phyloP scores from a whole-genome alignment of 2,888 invertebrate species.

The Rosalia funebris region DNA sequence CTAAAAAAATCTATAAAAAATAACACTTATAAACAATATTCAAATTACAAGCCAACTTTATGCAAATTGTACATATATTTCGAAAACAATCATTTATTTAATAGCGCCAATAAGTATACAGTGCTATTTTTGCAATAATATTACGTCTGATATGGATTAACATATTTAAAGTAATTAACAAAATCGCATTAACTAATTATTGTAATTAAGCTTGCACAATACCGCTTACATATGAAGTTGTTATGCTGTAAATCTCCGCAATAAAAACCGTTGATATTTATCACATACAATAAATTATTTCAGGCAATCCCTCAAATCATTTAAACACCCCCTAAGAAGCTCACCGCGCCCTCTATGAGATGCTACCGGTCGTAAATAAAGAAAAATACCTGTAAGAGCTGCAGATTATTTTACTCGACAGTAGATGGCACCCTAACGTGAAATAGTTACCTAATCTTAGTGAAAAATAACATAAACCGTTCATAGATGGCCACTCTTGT shows the following conservation, averaged over 20 bases:
- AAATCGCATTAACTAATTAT: conserved; percentile 15
- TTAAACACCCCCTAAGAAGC: no score
- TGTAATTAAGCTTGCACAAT: conserved; percentile 15
- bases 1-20: conserved; percentile 17
- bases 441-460: no score
- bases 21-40: conserved; percentile 21
- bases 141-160: neutral
- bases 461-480: no score
- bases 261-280: neutral
- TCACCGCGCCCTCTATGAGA: no score
- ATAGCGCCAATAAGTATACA: conserved; percentile 10
- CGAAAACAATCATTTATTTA: conserved; percentile 20
- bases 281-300: neutral
- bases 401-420: no score
- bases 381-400: no score
- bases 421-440: no score
- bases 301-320: no score
- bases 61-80: conserved; percentile 17
- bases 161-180: conserved; percentile 17
- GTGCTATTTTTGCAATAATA: conserved; percentile 18
- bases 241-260: neutral
- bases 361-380: no score
- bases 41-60: conserved; percentile 18
- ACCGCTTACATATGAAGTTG: conserved; percentile 2
- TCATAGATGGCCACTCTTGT: no score